These are phyloP conservation scores for Glossophaga mutica DNA, from an alignment of 2,797 vertebrate genomes.

Conservation along the genomic window DNA sequence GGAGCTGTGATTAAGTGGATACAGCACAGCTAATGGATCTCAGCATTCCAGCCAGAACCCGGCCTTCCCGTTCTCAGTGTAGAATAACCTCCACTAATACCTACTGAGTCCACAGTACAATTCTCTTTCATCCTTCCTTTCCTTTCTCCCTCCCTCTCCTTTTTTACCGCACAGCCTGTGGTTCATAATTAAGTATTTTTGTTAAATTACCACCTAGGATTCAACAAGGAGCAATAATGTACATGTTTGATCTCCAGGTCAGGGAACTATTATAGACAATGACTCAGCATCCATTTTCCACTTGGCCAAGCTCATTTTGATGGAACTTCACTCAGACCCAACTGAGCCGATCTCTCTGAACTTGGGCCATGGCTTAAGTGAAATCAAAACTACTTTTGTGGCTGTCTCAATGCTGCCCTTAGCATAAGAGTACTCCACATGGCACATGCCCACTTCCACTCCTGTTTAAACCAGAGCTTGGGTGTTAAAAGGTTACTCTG, in stretches of 20 bases:
- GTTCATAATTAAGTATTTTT: constrained; percentile 18
- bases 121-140: not conserved
- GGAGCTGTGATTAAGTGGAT: not conserved
- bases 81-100: not conserved
- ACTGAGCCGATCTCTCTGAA: not conserved
- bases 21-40: not conserved
- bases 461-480: not conserved
- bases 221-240: not conserved
- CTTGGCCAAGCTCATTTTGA: not conserved
- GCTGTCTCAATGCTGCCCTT: not conserved
- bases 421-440: not conserved
- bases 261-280: not conserved
- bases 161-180: not conserved
- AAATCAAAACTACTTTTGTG: not conserved
- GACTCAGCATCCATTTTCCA: not conserved
- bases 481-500: not conserved
- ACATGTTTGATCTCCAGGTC: not conserved
- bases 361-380: not conserved
- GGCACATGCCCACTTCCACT: too few species aligned
- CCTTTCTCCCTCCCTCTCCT: not conserved
- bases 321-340: not conserved
- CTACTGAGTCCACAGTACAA: not conserved
- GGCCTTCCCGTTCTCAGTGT: too few species aligned
- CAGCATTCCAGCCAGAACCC: not conserved
- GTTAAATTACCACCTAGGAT: not conserved